Evolutionary conservation across 2,888 invertebrate species (phyloP).

Genomic region (Chrysopilus asiliformis): DNA sequence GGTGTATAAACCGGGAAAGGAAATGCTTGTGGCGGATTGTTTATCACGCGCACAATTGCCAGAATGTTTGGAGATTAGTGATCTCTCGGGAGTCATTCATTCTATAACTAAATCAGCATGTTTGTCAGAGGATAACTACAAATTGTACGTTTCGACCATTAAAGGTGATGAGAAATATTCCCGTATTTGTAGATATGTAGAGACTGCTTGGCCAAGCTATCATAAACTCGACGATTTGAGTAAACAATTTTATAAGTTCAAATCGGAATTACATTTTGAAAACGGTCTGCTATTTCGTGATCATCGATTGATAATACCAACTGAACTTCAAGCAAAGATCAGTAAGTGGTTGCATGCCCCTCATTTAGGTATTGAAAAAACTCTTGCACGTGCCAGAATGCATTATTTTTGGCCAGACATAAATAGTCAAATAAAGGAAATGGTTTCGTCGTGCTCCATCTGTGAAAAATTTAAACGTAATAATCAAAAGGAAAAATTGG

Average conservation of each 20-base stretch:
- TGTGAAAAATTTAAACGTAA: slow-evolving; percentile 10
- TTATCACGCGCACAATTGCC: slow-evolving; percentile 5
- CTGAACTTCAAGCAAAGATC: slow-evolving; percentile 6
- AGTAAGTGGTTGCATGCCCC: slow-evolving; percentile 10
- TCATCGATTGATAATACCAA: slow-evolving; percentile 5
- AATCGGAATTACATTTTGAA: slow-evolving; percentile 5
- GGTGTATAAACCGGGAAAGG: slow-evolving; percentile 7
- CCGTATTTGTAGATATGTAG: slow-evolving; percentile 2
- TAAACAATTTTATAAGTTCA: slow-evolving; percentile 10
- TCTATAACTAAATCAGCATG: slow-evolving; percentile 4
- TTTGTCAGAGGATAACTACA: slow-evolving; percentile 12
- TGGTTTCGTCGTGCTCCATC: background rate
- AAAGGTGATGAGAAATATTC: slow-evolving; percentile 8
- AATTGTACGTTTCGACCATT: slow-evolving; percentile 4
- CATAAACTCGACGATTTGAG: too few relatives aligned
- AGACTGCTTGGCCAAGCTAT: slow-evolving; percentile 12
- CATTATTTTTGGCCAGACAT: slow-evolving; percentile 14
- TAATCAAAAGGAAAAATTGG: slow-evolving; percentile 15
- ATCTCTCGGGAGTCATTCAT: slow-evolving; percentile 1
- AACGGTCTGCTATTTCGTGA: slow-evolving; percentile 1
- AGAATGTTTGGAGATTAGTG: slow-evolving; percentile 3
- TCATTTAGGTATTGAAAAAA: slow-evolving; percentile 12
- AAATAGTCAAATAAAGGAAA: slow-evolving; percentile 1
- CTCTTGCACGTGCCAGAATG: slow-evolving; percentile 14
- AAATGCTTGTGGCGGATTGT: slow-evolving; percentile 6